Evolutionary conservation across 2,797 vertebrate genomes (phyloP).

Genomic region (Paratrypauchen microcephalus): DNA sequence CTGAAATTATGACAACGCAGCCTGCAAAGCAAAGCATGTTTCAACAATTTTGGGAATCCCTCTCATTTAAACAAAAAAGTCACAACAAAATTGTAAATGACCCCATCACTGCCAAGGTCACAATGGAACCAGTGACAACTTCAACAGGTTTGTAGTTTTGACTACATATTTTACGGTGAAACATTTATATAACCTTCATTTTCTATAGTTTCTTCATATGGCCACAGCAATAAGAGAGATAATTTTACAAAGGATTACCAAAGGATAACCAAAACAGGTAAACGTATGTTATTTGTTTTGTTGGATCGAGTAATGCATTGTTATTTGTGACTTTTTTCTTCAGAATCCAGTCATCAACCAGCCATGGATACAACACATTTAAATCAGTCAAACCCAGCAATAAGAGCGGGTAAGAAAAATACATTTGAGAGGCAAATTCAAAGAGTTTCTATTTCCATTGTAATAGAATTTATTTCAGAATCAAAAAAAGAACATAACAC

Average conservation of each 20-base stretch:
- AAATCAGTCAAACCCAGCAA: constrained; percentile 7
- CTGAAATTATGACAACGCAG: background rate
- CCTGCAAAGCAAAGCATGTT: background rate
- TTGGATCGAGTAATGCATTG: background rate
- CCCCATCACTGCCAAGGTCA: background rate
- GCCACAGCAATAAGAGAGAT: background rate
- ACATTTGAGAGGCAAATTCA: background rate
- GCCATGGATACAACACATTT: background rate
- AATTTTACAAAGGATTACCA: background rate
- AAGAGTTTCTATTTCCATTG: background rate
- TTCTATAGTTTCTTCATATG: constrained; percentile 1
- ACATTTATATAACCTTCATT: background rate
- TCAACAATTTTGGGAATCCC: constrained; percentile 2
- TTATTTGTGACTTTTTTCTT: background rate
- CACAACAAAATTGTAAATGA: background rate
- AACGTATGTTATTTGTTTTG: background rate
- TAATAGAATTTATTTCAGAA: constrained; percentile 7
- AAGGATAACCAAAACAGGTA: background rate
- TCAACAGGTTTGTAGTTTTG: constrained; percentile 7
- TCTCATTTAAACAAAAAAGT: background rate
- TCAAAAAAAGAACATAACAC: constrained; percentile 14
- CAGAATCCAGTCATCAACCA: constrained; percentile 28
- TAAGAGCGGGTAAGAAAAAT: constrained; percentile 5
- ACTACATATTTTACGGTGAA: background rate
- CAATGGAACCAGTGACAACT: background rate